Base-by-base conservation (phyloP, 92 coral and sea anemone species). In the Bergia puertoricense region DNA sequence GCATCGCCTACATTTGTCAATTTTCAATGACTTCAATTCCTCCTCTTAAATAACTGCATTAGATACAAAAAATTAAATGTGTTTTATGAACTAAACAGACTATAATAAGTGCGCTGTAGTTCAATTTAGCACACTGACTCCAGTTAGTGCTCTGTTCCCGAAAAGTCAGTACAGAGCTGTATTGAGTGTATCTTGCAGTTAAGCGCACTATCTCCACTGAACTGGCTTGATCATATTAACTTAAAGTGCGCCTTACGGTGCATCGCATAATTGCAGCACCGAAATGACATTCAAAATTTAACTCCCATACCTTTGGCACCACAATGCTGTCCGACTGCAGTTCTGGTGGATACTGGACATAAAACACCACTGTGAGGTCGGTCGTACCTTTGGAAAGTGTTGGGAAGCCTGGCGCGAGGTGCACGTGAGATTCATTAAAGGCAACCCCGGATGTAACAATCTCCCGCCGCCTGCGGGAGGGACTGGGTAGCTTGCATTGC, bases 401-500 rank as follows among this genome's bases (percentile, higher is more conserved):
- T 30, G 87, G 87, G 79, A 69, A 84, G 66, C 87, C 87, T 48
- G 87, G 87, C 39, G 45, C 87, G 48, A 84, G 79, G 72, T 84
- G 87, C 1, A 84, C 79, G 16, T 46, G 87, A n/a, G 79, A 46
- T 36, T 46, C 59, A 71, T 71, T 72, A 68, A 84, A 84, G 74
- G 72, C 68, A 37, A 14, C 39, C 67, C 38, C 78, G 16, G 79
- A 46, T 72, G 67, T 37, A 23, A 20, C n/a, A 73, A 45, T 71
- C 2, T 84, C 79, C 46, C 87, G 77, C 13, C 69, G 87, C 54
- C 56, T 23, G 68, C 87, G 87, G 68, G 78, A 71, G 37, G 87
- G 79, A 6, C 42, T 30, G 65, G 87, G 74, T 4, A 84, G 50
- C 37, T 69, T 84, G 67, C 87, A 84, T 30, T 38, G 43, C 20